Percentiles rank a stretch among this genome's conserved stretches.
These are phyloP conservation scores for Siderastrea siderea DNA, from an alignment of 92 coral and sea anemone genomes.

Conservation along the genomic window DNA sequence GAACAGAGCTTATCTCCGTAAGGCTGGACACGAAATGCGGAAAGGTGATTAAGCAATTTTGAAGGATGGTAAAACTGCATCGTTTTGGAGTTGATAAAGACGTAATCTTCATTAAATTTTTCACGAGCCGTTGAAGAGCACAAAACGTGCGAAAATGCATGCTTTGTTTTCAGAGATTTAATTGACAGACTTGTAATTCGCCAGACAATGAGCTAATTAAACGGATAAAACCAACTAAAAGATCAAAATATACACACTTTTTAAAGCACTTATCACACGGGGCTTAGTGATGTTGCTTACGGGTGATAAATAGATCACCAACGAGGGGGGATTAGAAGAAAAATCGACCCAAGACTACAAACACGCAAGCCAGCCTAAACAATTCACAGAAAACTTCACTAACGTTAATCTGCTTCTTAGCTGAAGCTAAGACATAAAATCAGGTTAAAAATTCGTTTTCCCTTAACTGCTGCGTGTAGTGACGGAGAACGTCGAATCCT, in stretches of 20 bases:
- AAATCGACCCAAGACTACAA: constrained; percentile 48
- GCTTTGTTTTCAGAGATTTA: constrained; percentile 39
- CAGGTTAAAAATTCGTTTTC: constrained; percentile 9
- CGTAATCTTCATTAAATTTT: not conserved
- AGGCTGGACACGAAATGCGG: constrained; percentile 29
- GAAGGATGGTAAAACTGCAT: not conserved
- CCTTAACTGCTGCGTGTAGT: not conserved
- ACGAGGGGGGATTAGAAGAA: constrained; percentile 45
- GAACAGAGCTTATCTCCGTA: constrained; percentile 10
- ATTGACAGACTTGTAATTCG: constrained; percentile 26
- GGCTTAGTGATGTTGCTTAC: constrained; percentile 51
- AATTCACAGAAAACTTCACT: constrained; percentile 36
- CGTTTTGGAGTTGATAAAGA: not conserved
- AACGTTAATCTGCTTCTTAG: constrained; percentile 24
- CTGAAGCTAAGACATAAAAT: constrained; percentile 34
- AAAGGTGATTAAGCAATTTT: not conserved
- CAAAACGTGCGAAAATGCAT: constrained; percentile 16
- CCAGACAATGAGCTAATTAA: constrained; percentile 56
- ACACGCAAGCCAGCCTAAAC: constrained; percentile 66
- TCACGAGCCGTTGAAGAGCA: not conserved
- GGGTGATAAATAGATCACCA: constrained; percentile 35
- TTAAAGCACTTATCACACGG: constrained; percentile 49
- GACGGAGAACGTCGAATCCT: constrained; percentile 8
- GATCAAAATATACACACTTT: constrained; percentile 64
- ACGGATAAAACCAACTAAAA: constrained; percentile 49